A percentile compares a stretch with the other conserved stretches of the same genome.
Evolutionary conservation across 1,140 invertebrate genomes (phyloP).

Genomic region (Heliconius melpomene): DNA sequence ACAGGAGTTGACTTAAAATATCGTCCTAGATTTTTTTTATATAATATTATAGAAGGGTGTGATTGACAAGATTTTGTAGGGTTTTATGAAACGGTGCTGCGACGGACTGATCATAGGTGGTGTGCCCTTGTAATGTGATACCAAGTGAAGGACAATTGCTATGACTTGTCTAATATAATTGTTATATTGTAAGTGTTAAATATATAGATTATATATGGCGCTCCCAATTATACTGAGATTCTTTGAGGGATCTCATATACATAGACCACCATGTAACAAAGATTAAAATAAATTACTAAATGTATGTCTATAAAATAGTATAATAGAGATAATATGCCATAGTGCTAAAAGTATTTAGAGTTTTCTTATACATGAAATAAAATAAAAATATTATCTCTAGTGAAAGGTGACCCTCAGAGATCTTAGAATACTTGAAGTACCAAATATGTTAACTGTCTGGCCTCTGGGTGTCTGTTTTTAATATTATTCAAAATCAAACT

Average conservation of each 20-base stretch:
- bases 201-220: slow-evolving; percentile 62
- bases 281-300: neutral
- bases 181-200: slow-evolving; percentile 73
- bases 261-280: neutral
- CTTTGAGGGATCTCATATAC: neutral
- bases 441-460: slow-evolving; percentile 54
- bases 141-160: slow-evolving; percentile 47
- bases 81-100: slow-evolving; percentile 53
- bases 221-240: slow-evolving; percentile 5
- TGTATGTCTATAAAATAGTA: neutral
- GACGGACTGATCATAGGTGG: slow-evolving; percentile 56
- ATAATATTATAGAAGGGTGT: slow-evolving; percentile 38
- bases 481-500: slow-evolving; percentile 70
- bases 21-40: slow-evolving; percentile 41
- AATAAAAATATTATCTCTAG: neutral
- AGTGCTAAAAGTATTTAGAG: slow-evolving; percentile 3
- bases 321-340: neutral
- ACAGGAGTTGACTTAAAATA: slow-evolving; percentile 51
- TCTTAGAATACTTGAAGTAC: slow-evolving; percentile 9
- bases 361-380: slow-evolving; percentile 4
- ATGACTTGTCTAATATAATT: slow-evolving; percentile 61
- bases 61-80: slow-evolving; percentile 26
- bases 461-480: slow-evolving; percentile 71
- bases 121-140: slow-evolving; percentile 73
- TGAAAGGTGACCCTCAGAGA: neutral